A percentile compares a stretch with the other conserved stretches of the same genome.
phyloP scores from a whole-genome alignment of 2,113 vertebrate species.

The Garra rufa region DNA sequence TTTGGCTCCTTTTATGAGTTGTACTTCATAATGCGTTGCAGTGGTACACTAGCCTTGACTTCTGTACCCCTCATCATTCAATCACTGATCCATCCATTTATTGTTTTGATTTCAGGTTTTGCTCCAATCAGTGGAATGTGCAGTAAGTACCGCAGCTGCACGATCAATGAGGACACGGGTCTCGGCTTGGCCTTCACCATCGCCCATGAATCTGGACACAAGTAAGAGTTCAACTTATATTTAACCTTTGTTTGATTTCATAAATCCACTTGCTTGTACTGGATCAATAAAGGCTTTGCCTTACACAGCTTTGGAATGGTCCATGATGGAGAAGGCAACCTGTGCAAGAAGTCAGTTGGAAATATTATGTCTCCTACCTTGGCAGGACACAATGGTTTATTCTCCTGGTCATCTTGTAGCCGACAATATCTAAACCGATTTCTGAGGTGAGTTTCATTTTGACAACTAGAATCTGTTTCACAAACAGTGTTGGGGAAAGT shows the following conservation, averaged over 20 bases:
- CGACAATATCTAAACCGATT: constrained; percentile 88
- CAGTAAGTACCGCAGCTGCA: constrained; percentile 91
- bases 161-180: constrained; percentile 88
- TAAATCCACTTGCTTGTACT: background rate
- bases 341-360: constrained; percentile 89
- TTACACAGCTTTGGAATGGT: constrained; percentile 87
- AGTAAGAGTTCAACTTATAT: constrained; percentile 73
- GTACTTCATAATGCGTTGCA: background rate
- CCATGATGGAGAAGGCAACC: constrained; percentile 89
- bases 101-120: constrained; percentile 75
- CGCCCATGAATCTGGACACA: constrained; percentile 92
- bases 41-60: background rate
- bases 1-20: background rate
- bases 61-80: background rate
- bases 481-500: too few species aligned
- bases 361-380: constrained; percentile 92
- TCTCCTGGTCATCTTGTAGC: constrained; percentile 91
- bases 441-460: constrained; percentile 77
- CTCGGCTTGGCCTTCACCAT: constrained; percentile 91
- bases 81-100: background rate
- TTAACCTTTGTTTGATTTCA: background rate
- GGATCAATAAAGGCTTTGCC: background rate
- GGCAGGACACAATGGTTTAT: constrained; percentile 88
- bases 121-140: constrained; percentile 95
- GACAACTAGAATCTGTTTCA: background rate